These are phyloP conservation scores for Sipha maydis DNA, from an alignment of 2,888 invertebrate genomes.

Conservation along the genomic window DNA sequence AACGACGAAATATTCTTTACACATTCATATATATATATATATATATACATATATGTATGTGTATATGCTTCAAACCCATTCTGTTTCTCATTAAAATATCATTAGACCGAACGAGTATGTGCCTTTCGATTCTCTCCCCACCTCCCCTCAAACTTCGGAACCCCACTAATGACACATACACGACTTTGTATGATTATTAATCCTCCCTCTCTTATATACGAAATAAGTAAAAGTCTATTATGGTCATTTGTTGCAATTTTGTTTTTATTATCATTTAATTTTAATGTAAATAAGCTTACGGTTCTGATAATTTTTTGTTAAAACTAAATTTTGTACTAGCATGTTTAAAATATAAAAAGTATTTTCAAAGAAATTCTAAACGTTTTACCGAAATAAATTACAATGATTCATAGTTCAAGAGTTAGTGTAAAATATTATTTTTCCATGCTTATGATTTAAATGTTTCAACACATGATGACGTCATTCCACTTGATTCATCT, in stretches of 20 bases:
- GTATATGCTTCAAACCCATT: constrained; percentile 45
- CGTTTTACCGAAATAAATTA: neutral
- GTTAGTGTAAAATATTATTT: neutral
- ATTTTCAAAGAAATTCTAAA: no score
- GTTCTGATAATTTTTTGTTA: neutral
- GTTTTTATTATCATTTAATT: neutral
- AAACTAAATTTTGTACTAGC: neutral
- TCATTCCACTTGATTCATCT: constrained; percentile 43
- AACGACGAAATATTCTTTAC: constrained; percentile 60
- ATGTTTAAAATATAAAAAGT: neutral
- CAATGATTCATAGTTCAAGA: neutral
- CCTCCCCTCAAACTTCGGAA: constrained; percentile 54
- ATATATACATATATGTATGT: neutral
- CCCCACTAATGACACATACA: constrained; percentile 60
- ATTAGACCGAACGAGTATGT: constrained; percentile 50
- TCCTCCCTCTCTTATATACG: constrained; percentile 45
- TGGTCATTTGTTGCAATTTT: constrained; percentile 16
- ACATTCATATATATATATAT: neutral
- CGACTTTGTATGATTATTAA: constrained; percentile 52
- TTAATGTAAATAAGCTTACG: neutral
- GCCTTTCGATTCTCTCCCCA: constrained; percentile 59
- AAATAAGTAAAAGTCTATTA: constrained; percentile 30
- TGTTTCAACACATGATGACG: constrained; percentile 30
- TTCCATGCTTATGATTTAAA: neutral
- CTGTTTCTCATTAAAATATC: constrained; percentile 62